phyloP scores from a whole-genome alignment of 2,888 invertebrate species.

The Ectemnius cavifrons region DNA sequence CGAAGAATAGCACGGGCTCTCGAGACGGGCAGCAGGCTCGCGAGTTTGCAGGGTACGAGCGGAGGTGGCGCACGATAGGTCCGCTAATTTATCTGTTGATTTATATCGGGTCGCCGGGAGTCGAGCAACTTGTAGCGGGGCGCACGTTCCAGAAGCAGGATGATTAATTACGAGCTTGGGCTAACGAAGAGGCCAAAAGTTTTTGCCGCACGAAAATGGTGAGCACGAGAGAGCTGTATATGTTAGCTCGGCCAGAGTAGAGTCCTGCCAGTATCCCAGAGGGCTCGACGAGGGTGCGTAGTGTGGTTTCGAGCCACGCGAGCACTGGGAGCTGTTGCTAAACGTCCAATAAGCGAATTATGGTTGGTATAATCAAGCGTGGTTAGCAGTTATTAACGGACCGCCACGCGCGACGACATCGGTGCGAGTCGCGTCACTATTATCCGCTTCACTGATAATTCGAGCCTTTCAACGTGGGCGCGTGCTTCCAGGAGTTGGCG shows the following conservation, averaged over 20 bases:
- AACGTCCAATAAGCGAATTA: slow-evolving; percentile 47
- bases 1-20: background rate
- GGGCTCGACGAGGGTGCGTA: no score
- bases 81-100: slow-evolving; percentile 3
- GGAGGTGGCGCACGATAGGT: background rate
- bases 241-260: background rate
- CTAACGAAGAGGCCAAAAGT: slow-evolving; percentile 5
- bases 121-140: background rate
- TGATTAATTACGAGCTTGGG: background rate
- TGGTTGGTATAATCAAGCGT: slow-evolving; percentile 49
- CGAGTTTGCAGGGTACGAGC: background rate
- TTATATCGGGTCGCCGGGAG: background rate
- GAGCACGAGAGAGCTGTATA: background rate
- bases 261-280: no score
- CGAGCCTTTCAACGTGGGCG: slow-evolving; percentile 38
- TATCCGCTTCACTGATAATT: slow-evolving; percentile 50
- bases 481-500: background rate
- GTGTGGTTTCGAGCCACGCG: background rate
- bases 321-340: slow-evolving; percentile 16
- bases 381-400: slow-evolving; percentile 52
- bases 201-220: background rate
- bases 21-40: background rate
- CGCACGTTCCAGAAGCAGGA: background rate
- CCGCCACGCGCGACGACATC: slow-evolving; percentile 31
- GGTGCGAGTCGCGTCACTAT: slow-evolving; percentile 40